Percentiles rank a stretch among this genome's conserved stretches.
Conservation (phyloP, 2,888 invertebrate species). For the Chrysomela aeneicollis region DNA sequence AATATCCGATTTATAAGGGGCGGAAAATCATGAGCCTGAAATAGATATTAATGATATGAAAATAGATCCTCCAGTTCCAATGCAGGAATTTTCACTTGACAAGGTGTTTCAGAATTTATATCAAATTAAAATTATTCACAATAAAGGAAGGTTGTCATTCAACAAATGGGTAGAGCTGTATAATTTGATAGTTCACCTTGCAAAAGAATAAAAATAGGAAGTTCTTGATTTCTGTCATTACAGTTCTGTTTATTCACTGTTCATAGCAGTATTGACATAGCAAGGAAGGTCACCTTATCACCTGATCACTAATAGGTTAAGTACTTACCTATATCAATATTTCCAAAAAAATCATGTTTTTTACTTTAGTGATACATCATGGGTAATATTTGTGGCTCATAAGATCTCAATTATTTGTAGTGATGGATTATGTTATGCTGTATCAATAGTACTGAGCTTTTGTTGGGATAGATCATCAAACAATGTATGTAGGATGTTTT, state of each 20-base stretch:
- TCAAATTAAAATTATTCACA: too few relatives aligned
- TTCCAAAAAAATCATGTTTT: too few relatives aligned
- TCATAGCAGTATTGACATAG: neutral
- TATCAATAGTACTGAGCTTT: too few relatives aligned
- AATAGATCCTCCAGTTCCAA: neutral
- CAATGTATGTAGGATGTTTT: too few relatives aligned
- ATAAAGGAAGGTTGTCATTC: neutral
- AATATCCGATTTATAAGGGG: constrained; percentile 11
- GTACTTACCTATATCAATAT: too few relatives aligned
- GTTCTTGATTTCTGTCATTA: neutral
- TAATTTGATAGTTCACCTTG: neutral
- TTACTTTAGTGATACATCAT: too few relatives aligned
- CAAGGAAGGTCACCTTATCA: neutral
- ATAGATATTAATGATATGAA: neutral
- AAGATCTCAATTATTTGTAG: too few relatives aligned
- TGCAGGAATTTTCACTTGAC: neutral
- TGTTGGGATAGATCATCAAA: too few relatives aligned
- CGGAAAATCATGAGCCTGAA: neutral
- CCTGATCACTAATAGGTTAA: neutral
- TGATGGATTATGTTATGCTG: too few relatives aligned
- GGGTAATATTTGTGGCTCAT: too few relatives aligned
- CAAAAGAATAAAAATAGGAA: neutral
- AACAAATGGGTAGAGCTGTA: neutral
- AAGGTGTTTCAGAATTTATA: too few relatives aligned
- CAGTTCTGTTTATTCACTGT: neutral